Evolutionary conservation across 2,113 vertebrate genomes (phyloP), one percentile per base, ranked within the genome.

Genomic region (Hydropotes inermis): DNA sequence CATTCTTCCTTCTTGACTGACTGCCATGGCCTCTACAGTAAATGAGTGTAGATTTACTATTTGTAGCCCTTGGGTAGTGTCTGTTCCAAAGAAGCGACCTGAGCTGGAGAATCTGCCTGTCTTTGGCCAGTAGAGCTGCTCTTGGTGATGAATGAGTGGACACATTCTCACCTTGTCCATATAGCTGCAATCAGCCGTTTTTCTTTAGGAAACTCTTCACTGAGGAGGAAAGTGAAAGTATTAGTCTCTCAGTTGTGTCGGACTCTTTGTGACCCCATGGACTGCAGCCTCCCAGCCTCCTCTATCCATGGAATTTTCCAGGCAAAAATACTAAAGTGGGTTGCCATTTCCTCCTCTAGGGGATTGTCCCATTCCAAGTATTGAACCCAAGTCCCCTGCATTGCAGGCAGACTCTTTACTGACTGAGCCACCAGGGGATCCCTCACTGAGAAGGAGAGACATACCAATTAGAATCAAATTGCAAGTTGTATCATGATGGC

Each of bases 11-110:
- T 70, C 92, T 92, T 95, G 70, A 97, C 50, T 82, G 28, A 55
- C 91, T 79, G 30, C 28, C 36, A 27, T 30, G n/a, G n/a, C 87
- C 9, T 90, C 10, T 61, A 39, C 10, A 58, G 36, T 70, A 89
- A 89, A 58, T 86, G 30, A 61, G 39, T 85, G 64, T 60, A 74
- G 61, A 95, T 91, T 97, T 97, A 89, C 30, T 94, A 90, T 94
- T 47, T 93, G 79, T 14, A 93, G 13, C 33, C 94, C 33, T 47
- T 89, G 52, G 64, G 60, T 28, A 70, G n/a, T 78, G 16, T 79
- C n/a, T 79, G 54, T 55, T 52, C 70, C 23, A 93, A 95, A 94
- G 36, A 64, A 88, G 33, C 50, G 5, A 74, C 11, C 39, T 87
- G 60, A 84, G 11, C 43, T 60, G 27, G 33, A 23, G 45, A 64